A percentile compares a stretch with the other conserved stretches of the same genome.
phyloP scores from a whole-genome alignment of 2,113 vertebrate genomes.

The Xiphophorus couchianus region DNA sequence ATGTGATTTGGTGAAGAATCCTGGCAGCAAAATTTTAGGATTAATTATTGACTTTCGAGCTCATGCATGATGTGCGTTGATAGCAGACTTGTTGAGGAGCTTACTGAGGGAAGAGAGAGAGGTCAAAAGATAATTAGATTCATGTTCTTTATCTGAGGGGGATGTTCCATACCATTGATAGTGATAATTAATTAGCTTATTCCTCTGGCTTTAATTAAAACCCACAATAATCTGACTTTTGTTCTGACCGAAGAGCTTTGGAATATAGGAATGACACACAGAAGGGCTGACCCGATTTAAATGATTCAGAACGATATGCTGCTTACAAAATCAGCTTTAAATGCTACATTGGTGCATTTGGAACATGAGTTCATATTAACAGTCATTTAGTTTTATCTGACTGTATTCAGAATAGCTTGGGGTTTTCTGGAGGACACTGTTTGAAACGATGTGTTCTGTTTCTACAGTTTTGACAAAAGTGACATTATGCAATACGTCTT shows the following conservation, averaged over 20 bases:
- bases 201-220: slow-evolving; percentile 66
- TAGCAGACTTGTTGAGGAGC: slow-evolving; percentile 29
- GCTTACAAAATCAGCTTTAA: slow-evolving; percentile 22
- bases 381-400: slow-evolving; percentile 22
- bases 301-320: slow-evolving; percentile 15
- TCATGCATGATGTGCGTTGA: slow-evolving; percentile 25
- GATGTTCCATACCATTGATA: slow-evolving; percentile 61
- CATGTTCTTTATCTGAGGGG: slow-evolving; percentile 52
- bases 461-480: slow-evolving; percentile 30
- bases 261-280: slow-evolving; percentile 40
- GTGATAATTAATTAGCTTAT: slow-evolving; percentile 71
- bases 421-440: slow-evolving; percentile 21
- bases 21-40: slow-evolving; percentile 23
- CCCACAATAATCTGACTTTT: slow-evolving; percentile 65
- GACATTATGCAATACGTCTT: too few species aligned
- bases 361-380: neutral
- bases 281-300: slow-evolving; percentile 10
- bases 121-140: slow-evolving; percentile 66
- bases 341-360: neutral
- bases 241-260: slow-evolving; percentile 59
- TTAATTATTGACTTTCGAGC: slow-evolving; percentile 54
- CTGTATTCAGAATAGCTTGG: slow-evolving; percentile 15
- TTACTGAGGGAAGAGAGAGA: slow-evolving; percentile 42
- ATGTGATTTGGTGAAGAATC: slow-evolving; percentile 15
- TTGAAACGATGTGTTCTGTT: neutral